These are phyloP conservation scores for Megaptera novaeangliae DNA, from an alignment of 2,113 vertebrate species.

Conservation along the genomic window DNA sequence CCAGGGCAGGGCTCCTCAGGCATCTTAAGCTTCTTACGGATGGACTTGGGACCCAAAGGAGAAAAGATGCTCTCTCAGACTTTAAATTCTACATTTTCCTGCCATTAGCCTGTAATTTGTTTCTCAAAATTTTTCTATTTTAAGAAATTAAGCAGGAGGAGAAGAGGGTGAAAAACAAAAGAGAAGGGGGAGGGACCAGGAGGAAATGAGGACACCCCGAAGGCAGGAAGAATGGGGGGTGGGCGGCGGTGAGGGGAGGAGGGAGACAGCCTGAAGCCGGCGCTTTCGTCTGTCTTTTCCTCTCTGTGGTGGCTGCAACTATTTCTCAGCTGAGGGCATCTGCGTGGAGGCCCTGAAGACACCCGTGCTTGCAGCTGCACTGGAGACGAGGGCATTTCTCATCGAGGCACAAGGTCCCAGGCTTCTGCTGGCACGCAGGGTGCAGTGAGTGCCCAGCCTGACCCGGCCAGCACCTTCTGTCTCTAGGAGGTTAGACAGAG, in stretches of 20 bases:
- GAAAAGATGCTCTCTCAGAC: not conserved
- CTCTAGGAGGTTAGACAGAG: not conserved
- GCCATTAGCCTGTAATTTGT: conserved; percentile 28
- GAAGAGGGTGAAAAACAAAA: not conserved
- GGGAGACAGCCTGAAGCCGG: not conserved
- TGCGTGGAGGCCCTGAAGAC: not conserved
- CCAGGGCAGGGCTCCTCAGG: not conserved
- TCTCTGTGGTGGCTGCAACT: not conserved
- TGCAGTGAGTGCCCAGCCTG: not conserved
- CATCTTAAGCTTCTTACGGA: not conserved
- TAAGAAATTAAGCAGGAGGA: conserved; percentile 48
- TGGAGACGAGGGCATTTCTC: too few species aligned
- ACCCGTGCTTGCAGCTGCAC: fast-evolving
- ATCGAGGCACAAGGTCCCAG: fast-evolving
- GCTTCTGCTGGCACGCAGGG: not conserved
- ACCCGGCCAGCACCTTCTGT: not conserved
- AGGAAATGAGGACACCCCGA: not conserved
- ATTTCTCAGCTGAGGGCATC: not conserved
- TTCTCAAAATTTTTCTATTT: conserved; percentile 58
- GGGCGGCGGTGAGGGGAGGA: not conserved
- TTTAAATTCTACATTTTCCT: conserved; percentile 39
- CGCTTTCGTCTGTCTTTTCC: too few species aligned
- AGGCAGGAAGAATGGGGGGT: not conserved
- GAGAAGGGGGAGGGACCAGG: not conserved
- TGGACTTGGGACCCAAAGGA: not conserved